Base-by-base conservation (phyloP, 2,797 vertebrate species). In the Melopsittacus undulatus region DNA sequence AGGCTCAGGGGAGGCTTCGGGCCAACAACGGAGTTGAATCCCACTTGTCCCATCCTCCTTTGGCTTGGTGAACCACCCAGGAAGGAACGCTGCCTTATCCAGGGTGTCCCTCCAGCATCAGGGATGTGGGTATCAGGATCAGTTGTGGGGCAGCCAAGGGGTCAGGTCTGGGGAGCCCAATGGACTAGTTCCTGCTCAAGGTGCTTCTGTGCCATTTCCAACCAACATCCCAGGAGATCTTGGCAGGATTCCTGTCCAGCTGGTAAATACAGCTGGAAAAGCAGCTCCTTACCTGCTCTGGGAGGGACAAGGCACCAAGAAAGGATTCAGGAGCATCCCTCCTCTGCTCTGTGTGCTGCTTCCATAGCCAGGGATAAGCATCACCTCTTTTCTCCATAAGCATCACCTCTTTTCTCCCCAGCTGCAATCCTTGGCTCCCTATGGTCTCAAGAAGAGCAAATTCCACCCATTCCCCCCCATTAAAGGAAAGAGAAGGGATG, bases 71-170 rank as follows among this genome's bases (percentile, higher is more conserved):
- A 90, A 32, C 51, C 68, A 40, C 16, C 34, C 22, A 24, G 57
- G 13, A 69, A 22, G 72, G 36, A 82, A 48, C 0, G 0, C 11
- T 11, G 11, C 45, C 40, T 87, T 38, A 80, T 32, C n/a, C 2
- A 0, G 49, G 29, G 10, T 52, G 62, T 68, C 46, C 67, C 73
- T 77, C 64, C 20, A 16, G 54, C 48, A 19, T 2, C 0, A 1
- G 38, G 36, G 45, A 26, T 38, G 63, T 2, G n/a, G 61, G 10
- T 16, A 3, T 1, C 1, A 14, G 76, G 34, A 87, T 59, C 32
- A 38, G 67, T 15, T 16, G 23, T 2, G 38, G 79, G 45, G 49
- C 61, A 83, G 54, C 22, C 26, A 11, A 4, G 1, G 82, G 84
- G 23, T 1, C 0, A 2, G 36, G 13, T 34, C 2, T 72, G 67